A percentile compares a stretch with the other conserved stretches of the same genome.
phyloP scores from a whole-genome alignment of 1,140 invertebrate genomes.

The Linepithema humile region DNA sequence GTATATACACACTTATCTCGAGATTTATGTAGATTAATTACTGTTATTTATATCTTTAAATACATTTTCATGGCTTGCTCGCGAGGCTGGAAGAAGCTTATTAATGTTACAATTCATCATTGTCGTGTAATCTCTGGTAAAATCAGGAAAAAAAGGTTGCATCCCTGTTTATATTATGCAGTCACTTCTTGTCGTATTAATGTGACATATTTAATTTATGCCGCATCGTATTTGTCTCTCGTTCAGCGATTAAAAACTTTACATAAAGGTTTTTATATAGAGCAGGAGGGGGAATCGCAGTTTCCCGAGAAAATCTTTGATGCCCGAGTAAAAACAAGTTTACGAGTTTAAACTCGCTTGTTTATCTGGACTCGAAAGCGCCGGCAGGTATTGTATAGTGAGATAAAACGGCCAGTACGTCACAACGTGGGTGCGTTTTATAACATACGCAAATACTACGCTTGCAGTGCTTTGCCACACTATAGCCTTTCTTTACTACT shows the following conservation, averaged over 20 bases:
- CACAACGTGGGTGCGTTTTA: background rate
- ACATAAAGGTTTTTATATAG: conserved; percentile 30
- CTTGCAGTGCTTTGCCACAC: background rate
- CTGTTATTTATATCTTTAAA: conserved; percentile 14
- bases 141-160: background rate
- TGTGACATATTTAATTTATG: conserved; percentile 51
- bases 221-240: conserved; percentile 18
- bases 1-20: background rate
- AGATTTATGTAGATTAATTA: conserved; percentile 33
- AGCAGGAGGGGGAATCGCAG: background rate
- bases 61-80: conserved; percentile 6
- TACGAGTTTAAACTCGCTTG: conserved; percentile 37
- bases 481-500: background rate
- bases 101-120: conserved; percentile 43
- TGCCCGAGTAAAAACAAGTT: conserved; percentile 38
- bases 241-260: conserved; percentile 34
- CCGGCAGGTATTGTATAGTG: conserved; percentile 5
- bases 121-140: conserved; percentile 21
- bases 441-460: conserved; percentile 10
- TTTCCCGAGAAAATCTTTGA: conserved; percentile 45
- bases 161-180: conserved; percentile 9
- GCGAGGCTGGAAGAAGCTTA: background rate
- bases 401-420: conserved; percentile 27
- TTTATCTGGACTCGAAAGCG: conserved; percentile 41
- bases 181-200: conserved; percentile 37